These are phyloP conservation scores for Pogonophryne albipinna DNA, from an alignment of 2,797 vertebrate species.

Conservation along the genomic window DNA sequence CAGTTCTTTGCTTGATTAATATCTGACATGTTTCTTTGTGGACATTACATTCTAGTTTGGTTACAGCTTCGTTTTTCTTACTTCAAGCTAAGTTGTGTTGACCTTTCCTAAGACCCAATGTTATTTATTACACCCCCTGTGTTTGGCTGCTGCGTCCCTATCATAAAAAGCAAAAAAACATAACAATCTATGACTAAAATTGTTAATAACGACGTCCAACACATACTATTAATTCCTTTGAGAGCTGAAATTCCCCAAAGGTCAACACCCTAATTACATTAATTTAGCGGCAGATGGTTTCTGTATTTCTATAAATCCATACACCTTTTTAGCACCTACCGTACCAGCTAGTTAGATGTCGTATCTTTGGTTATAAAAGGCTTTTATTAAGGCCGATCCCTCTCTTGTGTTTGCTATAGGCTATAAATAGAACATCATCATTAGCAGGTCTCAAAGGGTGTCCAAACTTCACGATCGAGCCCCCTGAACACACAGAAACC, in stretches of 20 bases:
- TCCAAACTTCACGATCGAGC: background rate
- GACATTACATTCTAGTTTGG: too few relatives aligned
- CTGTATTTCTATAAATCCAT: background rate
- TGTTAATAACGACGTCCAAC: too few relatives aligned
- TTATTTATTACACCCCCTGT: too few relatives aligned
- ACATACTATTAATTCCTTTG: too few relatives aligned
- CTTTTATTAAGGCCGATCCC: slow-evolving; percentile 5
- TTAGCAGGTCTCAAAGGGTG: slow-evolving; percentile 74
- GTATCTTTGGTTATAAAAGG: background rate
- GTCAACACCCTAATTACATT: background rate
- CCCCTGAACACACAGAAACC: slow-evolving; percentile 12
- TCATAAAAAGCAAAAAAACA: too few relatives aligned
- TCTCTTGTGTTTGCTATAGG: slow-evolving; percentile 35
- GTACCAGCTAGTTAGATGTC: background rate
- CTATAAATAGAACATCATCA: slow-evolving; percentile 66
- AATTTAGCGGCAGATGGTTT: background rate
- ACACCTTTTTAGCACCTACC: background rate
- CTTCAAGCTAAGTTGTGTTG: too few relatives aligned
- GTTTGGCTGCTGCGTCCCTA: too few relatives aligned
- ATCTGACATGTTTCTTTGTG: background rate
- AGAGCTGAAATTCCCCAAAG: background rate
- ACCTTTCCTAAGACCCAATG: too few relatives aligned
- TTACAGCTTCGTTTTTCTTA: too few relatives aligned
- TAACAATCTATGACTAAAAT: too few relatives aligned
- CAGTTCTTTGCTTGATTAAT: background rate